Percentiles rank a stretch among this genome's conserved stretches.
These are phyloP conservation scores for Limenitis arthemis DNA, from an alignment of 2,888 invertebrate genomes.

Conservation along the genomic window DNA sequence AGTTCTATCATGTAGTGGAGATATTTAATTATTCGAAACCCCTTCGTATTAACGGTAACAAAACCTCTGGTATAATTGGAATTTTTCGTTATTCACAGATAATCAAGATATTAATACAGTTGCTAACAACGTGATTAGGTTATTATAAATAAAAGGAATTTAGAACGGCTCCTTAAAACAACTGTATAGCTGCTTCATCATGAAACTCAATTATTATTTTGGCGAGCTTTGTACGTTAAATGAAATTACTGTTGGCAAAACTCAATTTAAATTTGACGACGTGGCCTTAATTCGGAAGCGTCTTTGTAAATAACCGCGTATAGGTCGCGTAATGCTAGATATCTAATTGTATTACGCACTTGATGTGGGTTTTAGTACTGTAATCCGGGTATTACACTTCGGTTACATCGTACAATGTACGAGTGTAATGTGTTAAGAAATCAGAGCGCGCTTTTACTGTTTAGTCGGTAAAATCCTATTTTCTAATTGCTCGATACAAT, in stretches of 20 bases:
- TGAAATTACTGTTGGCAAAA: conserved; percentile 53
- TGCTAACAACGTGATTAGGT: conserved; percentile 7
- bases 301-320: conserved; percentile 33
- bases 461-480: neutral
- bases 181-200: conserved; percentile 27
- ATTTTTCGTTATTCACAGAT: neutral
- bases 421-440: neutral
- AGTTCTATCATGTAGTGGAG: too few relatives aligned
- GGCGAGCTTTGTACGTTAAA: conserved; percentile 43
- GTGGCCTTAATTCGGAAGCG: conserved; percentile 39
- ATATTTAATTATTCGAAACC: too few relatives aligned
- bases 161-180: conserved; percentile 20
- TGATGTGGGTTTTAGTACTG: conserved; percentile 29
- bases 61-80: neutral
- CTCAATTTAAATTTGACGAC: conserved; percentile 59
- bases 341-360: conserved; percentile 46
- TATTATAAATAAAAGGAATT: conserved; percentile 19
- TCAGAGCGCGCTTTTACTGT: neutral
- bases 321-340: conserved; percentile 33
- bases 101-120: conserved; percentile 7
- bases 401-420: neutral
- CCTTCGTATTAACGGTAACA: neutral
- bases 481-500: neutral
- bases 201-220: conserved; percentile 57
- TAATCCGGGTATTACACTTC: conserved; percentile 12